These are phyloP conservation scores for Ditylenchus dipsaci DNA, from an alignment of 1,140 invertebrate genomes.

Conservation along the genomic window DNA sequence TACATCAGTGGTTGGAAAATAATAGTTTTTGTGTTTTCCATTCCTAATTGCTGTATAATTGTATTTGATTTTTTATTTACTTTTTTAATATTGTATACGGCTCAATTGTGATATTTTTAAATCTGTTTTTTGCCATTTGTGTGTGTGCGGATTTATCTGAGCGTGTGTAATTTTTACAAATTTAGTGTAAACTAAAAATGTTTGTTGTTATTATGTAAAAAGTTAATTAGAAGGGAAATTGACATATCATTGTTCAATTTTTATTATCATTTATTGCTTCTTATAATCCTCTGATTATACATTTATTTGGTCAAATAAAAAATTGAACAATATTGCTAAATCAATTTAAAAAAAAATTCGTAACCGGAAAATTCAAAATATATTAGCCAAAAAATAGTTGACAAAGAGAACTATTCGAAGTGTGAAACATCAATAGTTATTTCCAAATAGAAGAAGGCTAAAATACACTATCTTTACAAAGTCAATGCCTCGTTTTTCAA, in stretches of 20 bases:
- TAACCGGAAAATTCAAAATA: too few relatives aligned
- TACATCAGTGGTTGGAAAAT: too few relatives aligned
- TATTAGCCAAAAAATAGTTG: too few relatives aligned
- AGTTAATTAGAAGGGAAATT: not conserved
- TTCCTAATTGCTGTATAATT: not conserved
- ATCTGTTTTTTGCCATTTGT: not conserved
- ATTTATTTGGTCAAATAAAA: not conserved
- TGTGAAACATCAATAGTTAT: too few relatives aligned
- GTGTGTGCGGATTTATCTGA: not conserved
- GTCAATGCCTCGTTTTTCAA: too few relatives aligned
- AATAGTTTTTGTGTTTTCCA: not conserved
- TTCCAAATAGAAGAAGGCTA: too few relatives aligned
- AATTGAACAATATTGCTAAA: not conserved
- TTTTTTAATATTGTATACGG: not conserved
- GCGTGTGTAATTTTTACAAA: not conserved
- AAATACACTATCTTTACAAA: too few relatives aligned
- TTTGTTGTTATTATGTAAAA: not conserved
- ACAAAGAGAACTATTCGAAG: too few relatives aligned
- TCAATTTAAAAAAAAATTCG: not conserved
- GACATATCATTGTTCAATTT: not conserved
- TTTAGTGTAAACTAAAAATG: not conserved
- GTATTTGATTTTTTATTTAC: not conserved
- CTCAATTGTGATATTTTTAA: not conserved
- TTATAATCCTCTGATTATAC: not conserved
- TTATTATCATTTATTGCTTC: not conserved